Conservation (phyloP, 2,888 invertebrate genomes). For the Troides helena region DNA sequence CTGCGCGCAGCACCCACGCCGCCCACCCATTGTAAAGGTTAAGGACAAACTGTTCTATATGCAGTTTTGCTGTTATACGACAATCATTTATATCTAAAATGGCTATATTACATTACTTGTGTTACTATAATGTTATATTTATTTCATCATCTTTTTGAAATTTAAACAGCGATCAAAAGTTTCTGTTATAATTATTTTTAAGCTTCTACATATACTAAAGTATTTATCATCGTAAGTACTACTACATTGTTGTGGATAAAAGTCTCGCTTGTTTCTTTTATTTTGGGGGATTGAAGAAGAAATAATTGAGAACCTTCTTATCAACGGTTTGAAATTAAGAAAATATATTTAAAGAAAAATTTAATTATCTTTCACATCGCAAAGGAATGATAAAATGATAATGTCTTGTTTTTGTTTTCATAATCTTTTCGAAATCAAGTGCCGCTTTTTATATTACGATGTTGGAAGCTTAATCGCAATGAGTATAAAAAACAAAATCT, state of each 20-base stretch:
- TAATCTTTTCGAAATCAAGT: neutral
- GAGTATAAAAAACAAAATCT: constrained; percentile 25
- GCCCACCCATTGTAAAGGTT: constrained; percentile 60
- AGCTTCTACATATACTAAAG: neutral
- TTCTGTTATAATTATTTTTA: neutral
- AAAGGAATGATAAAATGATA: neutral
- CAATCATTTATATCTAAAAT: too few species aligned
- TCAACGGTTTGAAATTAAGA: too few species aligned
- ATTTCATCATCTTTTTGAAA: neutral
- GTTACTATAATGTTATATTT: too few species aligned
- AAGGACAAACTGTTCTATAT: constrained; percentile 48
- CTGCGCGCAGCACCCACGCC: constrained; percentile 24
- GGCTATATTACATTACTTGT: too few species aligned
- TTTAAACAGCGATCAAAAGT: neutral
- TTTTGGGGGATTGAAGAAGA: too few species aligned
- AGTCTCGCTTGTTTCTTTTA: too few species aligned
- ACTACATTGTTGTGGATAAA: too few species aligned
- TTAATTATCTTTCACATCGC: neutral
- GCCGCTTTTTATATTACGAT: neutral
- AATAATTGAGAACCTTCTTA: too few species aligned
- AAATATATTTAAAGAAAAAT: too few species aligned
- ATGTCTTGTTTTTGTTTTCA: neutral
- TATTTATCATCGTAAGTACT: too few species aligned
- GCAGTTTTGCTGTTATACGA: constrained; percentile 7
- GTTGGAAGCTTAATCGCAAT: constrained; percentile 15